These are phyloP conservation scores for Rhynchonema sp. DNA, from an alignment of 2,888 invertebrate genomes.

Conservation along the genomic window DNA sequence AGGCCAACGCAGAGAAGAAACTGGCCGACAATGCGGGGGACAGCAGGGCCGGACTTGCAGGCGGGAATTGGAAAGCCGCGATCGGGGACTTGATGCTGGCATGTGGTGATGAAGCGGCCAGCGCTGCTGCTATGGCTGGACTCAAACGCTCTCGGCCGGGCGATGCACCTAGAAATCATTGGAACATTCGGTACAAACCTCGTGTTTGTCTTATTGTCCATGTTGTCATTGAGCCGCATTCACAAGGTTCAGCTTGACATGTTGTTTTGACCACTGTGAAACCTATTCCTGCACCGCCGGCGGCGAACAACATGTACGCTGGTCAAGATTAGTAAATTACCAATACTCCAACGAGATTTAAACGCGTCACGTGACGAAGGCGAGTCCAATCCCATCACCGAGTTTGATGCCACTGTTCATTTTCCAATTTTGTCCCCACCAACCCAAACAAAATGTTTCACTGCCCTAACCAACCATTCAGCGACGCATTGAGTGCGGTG, in stretches of 20 bases:
- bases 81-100: neutral
- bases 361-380: no score
- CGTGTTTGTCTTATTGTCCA: neutral
- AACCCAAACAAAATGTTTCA: no score
- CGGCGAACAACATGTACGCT: no score
- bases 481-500: neutral
- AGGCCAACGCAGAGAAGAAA: neutral
- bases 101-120: neutral
- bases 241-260: neutral
- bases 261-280: neutral
- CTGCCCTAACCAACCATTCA: neutral
- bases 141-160: neutral
- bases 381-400: no score
- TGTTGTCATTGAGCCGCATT: neutral
- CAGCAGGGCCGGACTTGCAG: neutral
- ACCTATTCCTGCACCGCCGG: no score
- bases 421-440: no score
- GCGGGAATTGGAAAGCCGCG: neutral
- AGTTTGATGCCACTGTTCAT: no score
- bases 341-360: no score
- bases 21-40: neutral
- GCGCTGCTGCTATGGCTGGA: neutral
- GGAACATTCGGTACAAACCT: neutral
- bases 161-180: no score
- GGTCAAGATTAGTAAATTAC: no score